phyloP scores from a whole-genome alignment of 2,888 invertebrate species.

The Lamproptera curius region DNA sequence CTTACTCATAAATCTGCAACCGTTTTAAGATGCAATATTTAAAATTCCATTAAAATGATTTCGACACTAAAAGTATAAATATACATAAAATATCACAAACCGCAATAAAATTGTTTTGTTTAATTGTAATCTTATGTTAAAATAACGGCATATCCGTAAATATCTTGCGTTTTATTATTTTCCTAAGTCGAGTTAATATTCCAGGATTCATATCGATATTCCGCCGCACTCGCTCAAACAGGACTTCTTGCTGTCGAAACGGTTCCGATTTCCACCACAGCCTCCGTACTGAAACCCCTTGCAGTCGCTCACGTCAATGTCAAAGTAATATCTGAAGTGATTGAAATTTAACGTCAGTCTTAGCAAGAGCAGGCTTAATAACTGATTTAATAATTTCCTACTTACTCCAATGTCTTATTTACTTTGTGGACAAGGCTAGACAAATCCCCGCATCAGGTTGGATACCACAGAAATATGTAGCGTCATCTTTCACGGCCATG shows the following conservation, averaged over 20 bases:
- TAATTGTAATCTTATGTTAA: too few relatives aligned
- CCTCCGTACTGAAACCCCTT: slow-evolving; percentile 50
- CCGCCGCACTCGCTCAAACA: slow-evolving; percentile 32
- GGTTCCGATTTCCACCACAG: slow-evolving; percentile 55
- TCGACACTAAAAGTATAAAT: too few relatives aligned
- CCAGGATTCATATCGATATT: background rate
- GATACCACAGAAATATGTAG: slow-evolving; percentile 33
- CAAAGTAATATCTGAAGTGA: slow-evolving; percentile 44
- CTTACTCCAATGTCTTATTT: slow-evolving; percentile 22
- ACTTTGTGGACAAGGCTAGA: slow-evolving; percentile 40
- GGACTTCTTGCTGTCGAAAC: slow-evolving; percentile 31
- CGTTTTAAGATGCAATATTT: too few relatives aligned
- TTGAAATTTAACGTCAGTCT: background rate
- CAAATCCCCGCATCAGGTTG: slow-evolving; percentile 50
- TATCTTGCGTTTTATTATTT: too few relatives aligned
- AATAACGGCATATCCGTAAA: too few relatives aligned
- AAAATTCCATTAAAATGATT: too few relatives aligned
- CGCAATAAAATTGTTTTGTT: too few relatives aligned
- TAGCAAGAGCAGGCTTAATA: background rate
- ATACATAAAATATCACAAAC: too few relatives aligned
- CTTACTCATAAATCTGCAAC: too few relatives aligned
- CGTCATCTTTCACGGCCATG: slow-evolving; percentile 11
- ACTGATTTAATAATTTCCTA: background rate
- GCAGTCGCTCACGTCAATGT: slow-evolving; percentile 40
- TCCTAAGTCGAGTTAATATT: too few relatives aligned